A percentile compares a stretch with the other conserved stretches of the same genome.
These are phyloP conservation scores for Aegithalos caudatus DNA, from an alignment of 2,113 vertebrate genomes.

Conservation along the genomic window DNA sequence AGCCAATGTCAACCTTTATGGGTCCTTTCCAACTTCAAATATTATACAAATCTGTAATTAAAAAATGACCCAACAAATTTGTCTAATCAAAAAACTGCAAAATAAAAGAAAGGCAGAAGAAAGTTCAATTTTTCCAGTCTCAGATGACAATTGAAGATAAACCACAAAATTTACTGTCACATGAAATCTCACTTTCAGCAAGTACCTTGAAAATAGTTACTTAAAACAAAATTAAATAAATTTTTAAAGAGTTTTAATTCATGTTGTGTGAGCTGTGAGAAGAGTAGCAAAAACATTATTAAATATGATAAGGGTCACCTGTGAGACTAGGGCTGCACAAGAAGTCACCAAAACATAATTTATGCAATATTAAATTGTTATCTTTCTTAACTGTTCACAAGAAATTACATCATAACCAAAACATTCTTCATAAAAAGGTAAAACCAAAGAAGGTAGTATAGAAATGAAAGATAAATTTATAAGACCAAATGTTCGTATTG, in stretches of 20 bases:
- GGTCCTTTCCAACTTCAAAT: background rate
- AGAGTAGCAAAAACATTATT: background rate
- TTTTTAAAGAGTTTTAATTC: background rate
- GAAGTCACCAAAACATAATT: background rate
- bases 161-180: background rate
- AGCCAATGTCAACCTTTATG: background rate
- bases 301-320: rapidly evolving
- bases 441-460: background rate
- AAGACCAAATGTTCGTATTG: background rate
- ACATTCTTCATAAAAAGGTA: background rate
- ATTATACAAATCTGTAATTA: background rate
- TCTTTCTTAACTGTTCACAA: background rate
- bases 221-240: background rate
- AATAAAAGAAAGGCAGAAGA: background rate
- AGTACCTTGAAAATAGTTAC: background rate
- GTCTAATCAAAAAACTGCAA: background rate
- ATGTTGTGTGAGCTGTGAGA: background rate
- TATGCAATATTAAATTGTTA: background rate
- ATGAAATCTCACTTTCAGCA: background rate
- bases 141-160: background rate
- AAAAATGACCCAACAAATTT: background rate
- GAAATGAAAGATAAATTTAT: background rate
- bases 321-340: background rate
- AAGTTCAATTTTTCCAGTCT: background rate
- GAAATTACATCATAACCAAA: background rate